Evolutionary conservation across 2,888 invertebrate species (phyloP).

Genomic region (Pyrrhia umbra): DNA sequence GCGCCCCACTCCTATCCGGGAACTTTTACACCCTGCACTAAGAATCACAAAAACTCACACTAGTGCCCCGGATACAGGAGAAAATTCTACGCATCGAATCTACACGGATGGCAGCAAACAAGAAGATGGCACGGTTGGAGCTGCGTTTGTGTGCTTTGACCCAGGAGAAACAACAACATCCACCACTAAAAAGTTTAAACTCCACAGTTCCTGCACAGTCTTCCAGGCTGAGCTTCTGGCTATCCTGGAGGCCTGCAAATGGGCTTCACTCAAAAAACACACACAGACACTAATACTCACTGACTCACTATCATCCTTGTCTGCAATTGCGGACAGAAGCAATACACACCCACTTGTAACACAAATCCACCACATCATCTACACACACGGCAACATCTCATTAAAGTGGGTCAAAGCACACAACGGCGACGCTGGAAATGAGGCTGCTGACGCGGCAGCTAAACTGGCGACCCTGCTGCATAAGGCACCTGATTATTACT

Average conservation of each 20-base stretch:
- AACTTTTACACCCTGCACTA: neutral
- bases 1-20: neutral
- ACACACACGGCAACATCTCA: neutral
- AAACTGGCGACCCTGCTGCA: neutral
- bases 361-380: neutral
- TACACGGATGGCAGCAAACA: neutral
- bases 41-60: neutral
- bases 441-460: neutral
- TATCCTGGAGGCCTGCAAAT: neutral
- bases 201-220: neutral
- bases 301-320: neutral
- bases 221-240: neutral
- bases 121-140: neutral
- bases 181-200: neutral
- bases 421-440: neutral
- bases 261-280: neutral
- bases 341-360: neutral
- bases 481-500: neutral
- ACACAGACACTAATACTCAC: neutral
- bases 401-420: neutral
- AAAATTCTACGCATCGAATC: neutral
- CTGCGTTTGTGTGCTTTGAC: neutral
- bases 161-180: neutral
- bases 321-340: neutral
- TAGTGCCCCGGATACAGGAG: no score